Percentiles rank a stretch among this genome's conserved stretches.
Evolutionary conservation across 2,888 invertebrate genomes (phyloP).

Genomic region (Operophtera brumata): DNA sequence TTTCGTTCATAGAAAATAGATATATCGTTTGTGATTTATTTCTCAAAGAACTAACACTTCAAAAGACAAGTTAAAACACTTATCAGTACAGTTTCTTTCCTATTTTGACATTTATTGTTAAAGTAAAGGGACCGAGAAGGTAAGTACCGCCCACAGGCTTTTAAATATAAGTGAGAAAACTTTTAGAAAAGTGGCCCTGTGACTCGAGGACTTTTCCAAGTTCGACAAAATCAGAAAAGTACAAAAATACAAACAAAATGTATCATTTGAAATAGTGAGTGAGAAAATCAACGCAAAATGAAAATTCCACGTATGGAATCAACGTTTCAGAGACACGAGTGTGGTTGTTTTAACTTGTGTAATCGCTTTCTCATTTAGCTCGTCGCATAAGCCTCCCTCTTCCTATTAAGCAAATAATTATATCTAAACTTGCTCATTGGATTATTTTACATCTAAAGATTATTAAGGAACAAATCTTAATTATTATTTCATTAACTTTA

Average conservation of each 20-base stretch:
- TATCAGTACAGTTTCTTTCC: not conserved
- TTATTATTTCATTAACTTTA: constrained; percentile 30
- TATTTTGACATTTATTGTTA: not conserved
- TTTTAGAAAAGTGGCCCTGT: not conserved
- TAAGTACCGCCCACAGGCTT: too few species aligned
- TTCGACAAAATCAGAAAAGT: not conserved
- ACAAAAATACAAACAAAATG: not conserved
- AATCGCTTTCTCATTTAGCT: constrained; percentile 57
- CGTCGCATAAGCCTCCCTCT: constrained; percentile 37
- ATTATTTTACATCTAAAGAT: constrained; percentile 34
- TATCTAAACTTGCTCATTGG: constrained; percentile 44
- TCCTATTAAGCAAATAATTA: constrained; percentile 53
- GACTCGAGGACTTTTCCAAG: not conserved
- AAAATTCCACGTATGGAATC: not conserved
- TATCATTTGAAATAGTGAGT: not conserved
- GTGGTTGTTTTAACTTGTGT: constrained; percentile 31
- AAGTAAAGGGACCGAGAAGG: not conserved
- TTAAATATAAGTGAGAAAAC: too few species aligned
- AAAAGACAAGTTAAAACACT: not conserved
- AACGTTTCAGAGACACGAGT: constrained; percentile 4
- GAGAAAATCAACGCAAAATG: not conserved
- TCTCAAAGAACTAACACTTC: too few species aligned
- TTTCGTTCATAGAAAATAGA: too few species aligned
- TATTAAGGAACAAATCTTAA: constrained; percentile 33
- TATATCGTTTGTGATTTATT: too few species aligned